Evolutionary conservation across 2,888 invertebrate species (phyloP).

Genomic region (Conomelus anceps): DNA sequence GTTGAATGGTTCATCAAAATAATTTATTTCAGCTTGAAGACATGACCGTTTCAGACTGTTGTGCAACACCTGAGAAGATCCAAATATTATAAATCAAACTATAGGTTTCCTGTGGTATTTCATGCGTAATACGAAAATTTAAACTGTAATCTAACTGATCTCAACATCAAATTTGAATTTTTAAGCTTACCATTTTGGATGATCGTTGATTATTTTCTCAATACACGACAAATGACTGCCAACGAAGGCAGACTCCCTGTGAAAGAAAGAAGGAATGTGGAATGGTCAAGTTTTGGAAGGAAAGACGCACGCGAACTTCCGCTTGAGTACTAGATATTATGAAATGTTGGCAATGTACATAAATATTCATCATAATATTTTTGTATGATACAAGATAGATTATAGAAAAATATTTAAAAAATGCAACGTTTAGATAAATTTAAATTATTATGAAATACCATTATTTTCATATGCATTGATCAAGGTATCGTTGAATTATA

Average conservation of each 20-base stretch:
- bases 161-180: neutral
- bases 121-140: neutral
- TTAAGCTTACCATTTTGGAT: conserved; percentile 70
- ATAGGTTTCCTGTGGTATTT: neutral
- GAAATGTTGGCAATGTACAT: neutral
- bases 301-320: neutral
- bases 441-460: too few relatives aligned
- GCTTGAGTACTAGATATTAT: neutral
- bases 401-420: too few relatives aligned
- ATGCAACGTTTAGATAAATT: too few relatives aligned
- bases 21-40: neutral
- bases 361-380: neutral
- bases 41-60: neutral
- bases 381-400: too few relatives aligned
- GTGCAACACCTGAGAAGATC: neutral
- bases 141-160: neutral
- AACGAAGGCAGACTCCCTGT: conserved; percentile 28
- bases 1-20: neutral
- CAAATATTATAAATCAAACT: neutral
- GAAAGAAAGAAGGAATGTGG: conserved; percentile 22
- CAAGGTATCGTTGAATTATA: too few relatives aligned
- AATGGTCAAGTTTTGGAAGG: neutral
- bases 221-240: conserved; percentile 21
- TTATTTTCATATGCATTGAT: too few relatives aligned
- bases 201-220: conserved; percentile 60